Evolutionary conservation across 2,888 invertebrate genomes (phyloP).

Genomic region (Meganola albula): DNA sequence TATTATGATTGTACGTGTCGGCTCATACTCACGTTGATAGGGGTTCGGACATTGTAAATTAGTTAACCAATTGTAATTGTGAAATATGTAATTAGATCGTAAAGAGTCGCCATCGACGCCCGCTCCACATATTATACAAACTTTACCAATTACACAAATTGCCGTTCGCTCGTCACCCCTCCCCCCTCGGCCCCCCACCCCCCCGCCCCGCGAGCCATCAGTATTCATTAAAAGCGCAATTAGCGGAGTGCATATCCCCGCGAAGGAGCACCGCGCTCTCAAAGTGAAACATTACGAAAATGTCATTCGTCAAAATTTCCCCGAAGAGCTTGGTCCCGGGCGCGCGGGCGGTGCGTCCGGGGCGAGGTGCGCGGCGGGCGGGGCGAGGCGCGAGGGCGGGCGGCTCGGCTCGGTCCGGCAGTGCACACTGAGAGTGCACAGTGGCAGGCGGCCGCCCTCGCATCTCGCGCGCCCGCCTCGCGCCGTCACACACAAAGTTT

Average conservation of each 20-base stretch:
- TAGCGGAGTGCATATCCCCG: constrained; percentile 54
- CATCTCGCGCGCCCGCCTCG: constrained; percentile 22
- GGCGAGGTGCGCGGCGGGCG: constrained; percentile 8
- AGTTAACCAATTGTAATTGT: too few relatives aligned
- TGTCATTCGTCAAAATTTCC: constrained; percentile 68
- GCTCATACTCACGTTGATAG: too few relatives aligned
- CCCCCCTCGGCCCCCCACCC: constrained; percentile 4
- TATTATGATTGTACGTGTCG: too few relatives aligned
- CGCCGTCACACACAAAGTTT: constrained; percentile 22
- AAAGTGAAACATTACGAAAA: constrained; percentile 56
- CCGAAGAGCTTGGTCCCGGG: constrained; percentile 44
- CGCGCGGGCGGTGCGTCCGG: constrained; percentile 18
- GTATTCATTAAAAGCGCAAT: constrained; percentile 63
- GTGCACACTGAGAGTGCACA: too few relatives aligned
- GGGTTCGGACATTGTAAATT: too few relatives aligned
- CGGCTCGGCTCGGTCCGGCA: constrained; percentile 21
- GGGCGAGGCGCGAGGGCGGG: constrained; percentile 4
- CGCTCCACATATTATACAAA: constrained; percentile 22
- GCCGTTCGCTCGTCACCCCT: constrained; percentile 30
- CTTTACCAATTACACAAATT: constrained; percentile 46
- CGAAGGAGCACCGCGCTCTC: constrained; percentile 32
- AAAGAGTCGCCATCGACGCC: constrained; percentile 24
- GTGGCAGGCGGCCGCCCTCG: constrained; percentile 20
- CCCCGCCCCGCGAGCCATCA: constrained; percentile 29
- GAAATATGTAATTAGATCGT: constrained; percentile 16